Evolutionary conservation across 2,113 vertebrate species (phyloP).

Genomic region (Corvus cornix): DNA sequence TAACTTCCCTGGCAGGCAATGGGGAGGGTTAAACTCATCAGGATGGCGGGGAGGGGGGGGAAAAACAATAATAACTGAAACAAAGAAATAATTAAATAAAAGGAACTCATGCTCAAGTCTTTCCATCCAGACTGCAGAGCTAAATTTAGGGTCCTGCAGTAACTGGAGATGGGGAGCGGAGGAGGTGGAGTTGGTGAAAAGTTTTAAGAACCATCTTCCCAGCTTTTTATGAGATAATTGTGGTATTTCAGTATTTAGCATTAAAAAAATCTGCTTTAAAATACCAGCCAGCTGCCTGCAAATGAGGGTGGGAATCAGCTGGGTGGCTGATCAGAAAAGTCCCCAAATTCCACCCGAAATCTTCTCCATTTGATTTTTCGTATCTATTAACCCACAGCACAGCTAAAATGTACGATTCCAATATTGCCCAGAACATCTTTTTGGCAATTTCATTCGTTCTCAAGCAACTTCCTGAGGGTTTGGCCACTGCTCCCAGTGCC

Average conservation of each 20-base stretch:
- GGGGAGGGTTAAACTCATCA: background rate
- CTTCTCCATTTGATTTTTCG: background rate
- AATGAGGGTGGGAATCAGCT: background rate
- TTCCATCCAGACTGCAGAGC: background rate
- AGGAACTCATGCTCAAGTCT: background rate
- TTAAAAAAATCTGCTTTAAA: background rate
- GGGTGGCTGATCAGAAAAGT: background rate
- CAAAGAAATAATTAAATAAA: background rate
- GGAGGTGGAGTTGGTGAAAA: background rate
- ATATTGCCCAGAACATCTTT: background rate
- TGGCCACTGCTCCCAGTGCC: background rate
- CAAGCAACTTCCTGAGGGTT: background rate
- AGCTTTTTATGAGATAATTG: background rate
- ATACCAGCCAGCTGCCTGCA: background rate
- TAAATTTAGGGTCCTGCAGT: conserved; percentile 14
- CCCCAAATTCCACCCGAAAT: background rate
- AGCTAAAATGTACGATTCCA: background rate
- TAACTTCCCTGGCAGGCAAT: background rate
- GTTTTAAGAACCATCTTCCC: background rate
- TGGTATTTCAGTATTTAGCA: background rate
- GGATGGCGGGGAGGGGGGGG: rapidly evolving
- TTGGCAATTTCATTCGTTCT: background rate
- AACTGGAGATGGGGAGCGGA: background rate
- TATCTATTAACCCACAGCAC: background rate
- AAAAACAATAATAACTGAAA: background rate